Base-by-base conservation (phyloP, 2,113 vertebrate genomes). In the Craseonycteris thonglongyai region DNA sequence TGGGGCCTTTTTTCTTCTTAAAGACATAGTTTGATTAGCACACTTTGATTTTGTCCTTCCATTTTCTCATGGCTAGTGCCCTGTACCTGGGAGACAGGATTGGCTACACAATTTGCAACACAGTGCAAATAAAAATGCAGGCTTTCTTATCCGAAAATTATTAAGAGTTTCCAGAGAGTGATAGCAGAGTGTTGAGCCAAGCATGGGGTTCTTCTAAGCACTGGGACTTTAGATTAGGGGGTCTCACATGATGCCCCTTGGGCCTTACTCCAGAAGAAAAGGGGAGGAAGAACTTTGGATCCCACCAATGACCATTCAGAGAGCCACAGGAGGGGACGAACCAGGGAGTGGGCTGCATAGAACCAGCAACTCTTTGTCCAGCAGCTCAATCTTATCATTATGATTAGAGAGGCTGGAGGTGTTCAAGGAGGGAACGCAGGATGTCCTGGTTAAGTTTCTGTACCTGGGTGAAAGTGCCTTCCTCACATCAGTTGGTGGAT, bases 11-110 rank as follows among this genome's bases (percentile, higher is more conserved):
- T 86, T 97, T 75, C 79, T 95, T 68, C 82, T 63, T 0, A 0
- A 47, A 90, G 79, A 38, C 35, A 9, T 84, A 95, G 88, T 96
- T 96, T 97, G 88, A 89, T 93, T 88, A 19, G 30, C 96, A 79
- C 40, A 92, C 61, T 96, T 93, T 96, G 96, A 14, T 97, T 97
- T 92, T 93, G 28, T 22, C 82, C 51, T 83, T 95, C 71, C 45
- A 90, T 92, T 95, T 94, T 94, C 87, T 76, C 11, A 3, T 71
- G 56, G n/a, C 45, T 42, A 61, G 18, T 61, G 72, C 42, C 38
- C 14, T 83, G 45, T 19, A 16, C 26, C 26, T 47, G 42, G 78
- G 76, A 91, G n/a, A 69, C 16, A 58, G 63, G 33, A 45, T 45
- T 21, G 7, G 58, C 54, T 82, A 65, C 18, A 14, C 40, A n/a